Evolutionary conservation across 2,888 invertebrate genomes (phyloP).

Genomic region (Lasioglossum vierecki): DNA sequence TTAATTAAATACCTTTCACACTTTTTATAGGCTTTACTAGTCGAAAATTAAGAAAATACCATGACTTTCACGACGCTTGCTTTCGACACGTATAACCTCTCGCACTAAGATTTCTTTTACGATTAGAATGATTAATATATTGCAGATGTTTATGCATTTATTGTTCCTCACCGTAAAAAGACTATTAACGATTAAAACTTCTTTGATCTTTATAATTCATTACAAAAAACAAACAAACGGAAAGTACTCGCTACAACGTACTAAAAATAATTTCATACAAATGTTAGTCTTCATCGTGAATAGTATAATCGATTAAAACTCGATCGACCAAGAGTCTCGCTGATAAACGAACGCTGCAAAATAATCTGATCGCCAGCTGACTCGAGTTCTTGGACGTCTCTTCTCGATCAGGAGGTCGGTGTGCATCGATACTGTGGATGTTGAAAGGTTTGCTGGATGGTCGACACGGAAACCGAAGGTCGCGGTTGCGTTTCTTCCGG

Average conservation of each 20-base stretch:
- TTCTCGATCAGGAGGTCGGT: slow-evolving; percentile 19
- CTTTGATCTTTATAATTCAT: no score
- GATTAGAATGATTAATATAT: no score
- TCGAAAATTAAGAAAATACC: neutral
- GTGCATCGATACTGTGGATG: slow-evolving; percentile 23
- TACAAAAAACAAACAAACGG: no score
- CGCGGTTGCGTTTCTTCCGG: neutral
- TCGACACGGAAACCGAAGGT: neutral
- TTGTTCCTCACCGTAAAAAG: no score
- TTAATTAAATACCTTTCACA: neutral
- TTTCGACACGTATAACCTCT: neutral
- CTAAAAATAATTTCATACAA: no score
- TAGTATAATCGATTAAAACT: neutral
- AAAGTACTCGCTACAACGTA: no score
- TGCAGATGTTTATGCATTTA: no score
- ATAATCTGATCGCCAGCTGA: neutral
- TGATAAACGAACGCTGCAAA: neutral
- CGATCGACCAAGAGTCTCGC: neutral
- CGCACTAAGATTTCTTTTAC: neutral
- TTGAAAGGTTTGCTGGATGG: neutral
- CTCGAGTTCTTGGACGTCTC: neutral
- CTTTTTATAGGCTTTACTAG: neutral
- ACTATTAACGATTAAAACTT: no score
- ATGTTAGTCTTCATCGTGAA: no score
- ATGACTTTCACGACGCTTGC: neutral